phyloP scores from a whole-genome alignment of 1,140 invertebrate genomes.

The Drosophila watanabei region DNA sequence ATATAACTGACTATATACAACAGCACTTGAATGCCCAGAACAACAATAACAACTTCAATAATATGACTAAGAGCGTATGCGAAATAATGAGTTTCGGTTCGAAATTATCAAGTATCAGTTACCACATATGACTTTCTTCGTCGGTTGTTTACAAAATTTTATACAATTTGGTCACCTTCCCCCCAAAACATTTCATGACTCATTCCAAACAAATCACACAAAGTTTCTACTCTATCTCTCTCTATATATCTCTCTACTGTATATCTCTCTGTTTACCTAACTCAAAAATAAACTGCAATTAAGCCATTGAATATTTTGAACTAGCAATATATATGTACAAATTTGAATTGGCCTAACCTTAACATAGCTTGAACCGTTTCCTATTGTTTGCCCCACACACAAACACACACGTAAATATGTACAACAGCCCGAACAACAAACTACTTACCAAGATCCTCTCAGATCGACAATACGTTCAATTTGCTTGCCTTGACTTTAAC shows the following conservation, averaged over 20 bases:
- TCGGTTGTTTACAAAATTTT: slow-evolving; percentile 37
- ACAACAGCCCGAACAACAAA: slow-evolving; percentile 27
- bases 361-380: slow-evolving; percentile 45
- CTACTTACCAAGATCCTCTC: slow-evolving; percentile 43
- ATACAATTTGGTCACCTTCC: slow-evolving; percentile 62
- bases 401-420: slow-evolving; percentile 31
- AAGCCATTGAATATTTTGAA: slow-evolving; percentile 36
- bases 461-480: slow-evolving; percentile 44
- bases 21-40: slow-evolving; percentile 75
- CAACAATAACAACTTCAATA: slow-evolving; percentile 42
- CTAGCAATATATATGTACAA: slow-evolving; percentile 36
- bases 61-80: slow-evolving; percentile 36
- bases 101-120: slow-evolving; percentile 28
- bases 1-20: slow-evolving; percentile 44
- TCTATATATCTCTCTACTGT: slow-evolving; percentile 7
- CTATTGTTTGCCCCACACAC: slow-evolving; percentile 47
- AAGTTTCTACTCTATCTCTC: slow-evolving; percentile 30
- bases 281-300: slow-evolving; percentile 47
- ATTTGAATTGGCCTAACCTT: slow-evolving; percentile 41
- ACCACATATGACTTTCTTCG: slow-evolving; percentile 15
- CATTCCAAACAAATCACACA: slow-evolving; percentile 51
- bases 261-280: slow-evolving; percentile 20
- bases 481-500: slow-evolving; percentile 61
- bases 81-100: slow-evolving; percentile 34
- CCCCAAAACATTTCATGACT: slow-evolving; percentile 45